Conservation (phyloP, 2,113 vertebrate genomes). For the Trochalopteron elliotii region DNA sequence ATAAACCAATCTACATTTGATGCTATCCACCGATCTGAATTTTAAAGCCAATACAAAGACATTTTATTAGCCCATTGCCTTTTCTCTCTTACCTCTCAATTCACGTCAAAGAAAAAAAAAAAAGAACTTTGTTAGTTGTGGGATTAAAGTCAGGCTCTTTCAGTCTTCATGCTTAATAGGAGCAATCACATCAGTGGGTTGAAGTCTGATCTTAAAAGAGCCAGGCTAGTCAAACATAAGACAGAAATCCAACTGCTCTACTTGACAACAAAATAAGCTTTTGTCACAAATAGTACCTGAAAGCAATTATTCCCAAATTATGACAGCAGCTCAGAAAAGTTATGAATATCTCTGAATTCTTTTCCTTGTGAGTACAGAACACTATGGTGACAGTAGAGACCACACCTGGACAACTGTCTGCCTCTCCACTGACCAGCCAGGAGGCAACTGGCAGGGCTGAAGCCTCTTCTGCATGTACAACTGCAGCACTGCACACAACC, state of each 20-base stretch:
- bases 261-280: background rate
- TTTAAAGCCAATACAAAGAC: background rate
- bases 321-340: background rate
- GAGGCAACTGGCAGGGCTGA: background rate
- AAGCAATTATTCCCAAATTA: background rate
- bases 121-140: background rate
- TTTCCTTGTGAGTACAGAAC: rapidly evolving
- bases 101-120: rapidly evolving
- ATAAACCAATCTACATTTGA: background rate
- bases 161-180: background rate
- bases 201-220: background rate
- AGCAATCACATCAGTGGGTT: background rate
- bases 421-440: background rate
- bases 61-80: background rate
- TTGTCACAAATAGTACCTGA: background rate
- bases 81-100: background rate
- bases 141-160: background rate
- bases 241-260: background rate
- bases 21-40: background rate
- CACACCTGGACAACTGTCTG: background rate
- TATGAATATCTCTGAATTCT: too few relatives aligned
- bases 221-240: background rate
- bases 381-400: background rate
- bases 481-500: background rate
- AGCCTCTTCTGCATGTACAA: background rate